Conservation (phyloP, 2,888 invertebrate species). For the Odontocerum albicorne region DNA sequence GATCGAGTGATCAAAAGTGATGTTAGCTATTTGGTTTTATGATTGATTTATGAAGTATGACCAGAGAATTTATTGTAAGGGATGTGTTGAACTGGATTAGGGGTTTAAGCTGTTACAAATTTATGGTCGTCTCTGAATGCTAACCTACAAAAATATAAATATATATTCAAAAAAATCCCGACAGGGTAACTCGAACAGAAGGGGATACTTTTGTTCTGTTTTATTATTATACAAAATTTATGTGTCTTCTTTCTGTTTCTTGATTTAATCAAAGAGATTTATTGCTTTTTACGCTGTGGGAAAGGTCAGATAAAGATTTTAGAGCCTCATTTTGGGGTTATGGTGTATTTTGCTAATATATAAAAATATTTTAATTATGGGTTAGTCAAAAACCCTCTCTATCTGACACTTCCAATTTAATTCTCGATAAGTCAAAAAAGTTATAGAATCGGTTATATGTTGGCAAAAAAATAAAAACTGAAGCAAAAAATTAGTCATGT, state of each 20-base stretch:
- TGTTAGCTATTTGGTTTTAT: slow-evolving; percentile 32
- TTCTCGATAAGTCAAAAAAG: too few species aligned
- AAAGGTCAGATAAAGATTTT: slow-evolving; percentile 27
- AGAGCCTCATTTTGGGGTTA: slow-evolving; percentile 18
- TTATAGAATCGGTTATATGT: too few species aligned
- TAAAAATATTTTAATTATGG: slow-evolving; percentile 25
- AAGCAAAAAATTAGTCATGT: too few species aligned
- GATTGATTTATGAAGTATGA: slow-evolving; percentile 36
- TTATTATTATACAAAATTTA: slow-evolving; percentile 36
- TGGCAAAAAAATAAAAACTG: too few species aligned
- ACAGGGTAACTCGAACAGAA: slow-evolving; percentile 20
- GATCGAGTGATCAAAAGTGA: slow-evolving; percentile 32
- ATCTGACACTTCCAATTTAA: too few species aligned
- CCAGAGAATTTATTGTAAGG: slow-evolving; percentile 31
- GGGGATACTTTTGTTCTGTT: slow-evolving; percentile 25
- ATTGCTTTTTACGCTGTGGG: slow-evolving; percentile 30
- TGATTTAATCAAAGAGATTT: slow-evolving; percentile 37
- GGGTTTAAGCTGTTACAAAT: slow-evolving; percentile 33
- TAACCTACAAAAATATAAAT: slow-evolving; percentile 24
- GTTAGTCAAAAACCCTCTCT: slow-evolving; percentile 8
- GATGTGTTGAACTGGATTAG: slow-evolving; percentile 36
- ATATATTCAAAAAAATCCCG: slow-evolving; percentile 18
- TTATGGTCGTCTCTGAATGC: slow-evolving; percentile 28
- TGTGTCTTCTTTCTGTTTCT: slow-evolving; percentile 36
- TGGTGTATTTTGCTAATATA: slow-evolving; percentile 18